phyloP scores from a whole-genome alignment of 2,113 vertebrate genomes.

The Hippoglossus stenolepis region DNA sequence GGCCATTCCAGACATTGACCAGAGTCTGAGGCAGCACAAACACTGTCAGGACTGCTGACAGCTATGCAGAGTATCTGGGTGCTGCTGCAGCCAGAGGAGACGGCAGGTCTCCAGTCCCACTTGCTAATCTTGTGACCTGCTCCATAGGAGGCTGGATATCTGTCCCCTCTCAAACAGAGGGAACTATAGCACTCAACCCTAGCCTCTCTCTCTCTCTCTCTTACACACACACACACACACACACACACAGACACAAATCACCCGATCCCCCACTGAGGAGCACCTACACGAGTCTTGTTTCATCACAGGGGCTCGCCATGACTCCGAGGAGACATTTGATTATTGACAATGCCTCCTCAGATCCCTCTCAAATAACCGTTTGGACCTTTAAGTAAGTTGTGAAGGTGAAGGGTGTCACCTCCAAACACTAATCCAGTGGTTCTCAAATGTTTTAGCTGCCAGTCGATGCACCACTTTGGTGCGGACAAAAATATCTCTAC shows the following conservation, averaged over 20 bases:
- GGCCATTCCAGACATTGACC: slow-evolving; percentile 62
- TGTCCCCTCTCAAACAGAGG: slow-evolving; percentile 54
- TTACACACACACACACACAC: neutral
- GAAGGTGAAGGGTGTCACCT: neutral
- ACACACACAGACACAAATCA: slow-evolving; percentile 16
- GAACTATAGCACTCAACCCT: slow-evolving; percentile 33
- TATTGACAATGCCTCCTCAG: neutral
- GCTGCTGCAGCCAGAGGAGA: slow-evolving; percentile 62
- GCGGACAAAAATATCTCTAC: neutral
- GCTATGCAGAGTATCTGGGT: slow-evolving; percentile 70
- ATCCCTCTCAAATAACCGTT: slow-evolving; percentile 12
- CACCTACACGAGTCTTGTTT: slow-evolving; percentile 29
- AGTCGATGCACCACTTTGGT: neutral
- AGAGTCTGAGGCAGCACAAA: slow-evolving; percentile 65
- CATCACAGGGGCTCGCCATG: slow-evolving; percentile 11
- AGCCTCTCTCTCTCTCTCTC: neutral
- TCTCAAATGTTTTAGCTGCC: neutral
- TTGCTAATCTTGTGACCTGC: slow-evolving; percentile 73
- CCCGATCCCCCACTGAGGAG: slow-evolving; percentile 25
- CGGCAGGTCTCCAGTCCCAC: slow-evolving; percentile 67
- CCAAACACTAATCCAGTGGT: neutral
- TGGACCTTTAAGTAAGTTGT: neutral
- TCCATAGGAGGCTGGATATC: slow-evolving; percentile 57
- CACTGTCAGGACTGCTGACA: slow-evolving; percentile 69
- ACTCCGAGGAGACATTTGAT: neutral